Conservation (phyloP, 2,113 vertebrate genomes). For the Arizona elegans region DNA sequence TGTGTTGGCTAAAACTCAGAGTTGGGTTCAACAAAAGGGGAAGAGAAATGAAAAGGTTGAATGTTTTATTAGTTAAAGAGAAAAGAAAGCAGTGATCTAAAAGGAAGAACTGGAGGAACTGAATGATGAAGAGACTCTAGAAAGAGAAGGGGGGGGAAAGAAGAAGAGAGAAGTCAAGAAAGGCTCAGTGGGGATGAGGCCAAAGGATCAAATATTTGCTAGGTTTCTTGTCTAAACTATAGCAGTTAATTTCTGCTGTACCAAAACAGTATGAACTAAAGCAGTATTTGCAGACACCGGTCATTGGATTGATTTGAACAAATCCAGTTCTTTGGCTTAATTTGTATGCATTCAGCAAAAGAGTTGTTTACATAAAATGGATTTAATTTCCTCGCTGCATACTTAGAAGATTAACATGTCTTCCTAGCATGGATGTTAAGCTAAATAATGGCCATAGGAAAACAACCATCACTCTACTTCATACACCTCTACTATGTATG, state of each 20-base stretch:
- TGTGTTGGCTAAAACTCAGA: background rate
- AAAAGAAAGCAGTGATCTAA: background rate
- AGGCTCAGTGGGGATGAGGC: background rate
- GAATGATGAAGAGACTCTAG: background rate
- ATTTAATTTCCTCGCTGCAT: background rate
- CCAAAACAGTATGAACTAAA: background rate
- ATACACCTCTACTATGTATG: background rate
- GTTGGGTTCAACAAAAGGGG: background rate
- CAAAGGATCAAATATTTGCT: background rate
- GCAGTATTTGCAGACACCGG: background rate
- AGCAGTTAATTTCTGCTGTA: background rate
- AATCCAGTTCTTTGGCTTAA: background rate
- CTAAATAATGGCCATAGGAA: background rate
- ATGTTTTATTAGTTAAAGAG: background rate
- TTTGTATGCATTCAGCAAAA: background rate
- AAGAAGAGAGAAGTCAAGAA: background rate
- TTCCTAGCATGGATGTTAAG: background rate
- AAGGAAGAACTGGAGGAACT: background rate
- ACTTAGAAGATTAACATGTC: background rate
- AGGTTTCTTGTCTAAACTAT: background rate
- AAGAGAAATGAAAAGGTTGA: background rate
- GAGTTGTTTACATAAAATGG: background rate
- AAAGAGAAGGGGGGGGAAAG: background rate
- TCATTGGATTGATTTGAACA: background rate
- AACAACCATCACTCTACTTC: background rate